Evolutionary conservation across 2,113 vertebrate genomes (phyloP).

Genomic region (Hiodon alosoides): DNA sequence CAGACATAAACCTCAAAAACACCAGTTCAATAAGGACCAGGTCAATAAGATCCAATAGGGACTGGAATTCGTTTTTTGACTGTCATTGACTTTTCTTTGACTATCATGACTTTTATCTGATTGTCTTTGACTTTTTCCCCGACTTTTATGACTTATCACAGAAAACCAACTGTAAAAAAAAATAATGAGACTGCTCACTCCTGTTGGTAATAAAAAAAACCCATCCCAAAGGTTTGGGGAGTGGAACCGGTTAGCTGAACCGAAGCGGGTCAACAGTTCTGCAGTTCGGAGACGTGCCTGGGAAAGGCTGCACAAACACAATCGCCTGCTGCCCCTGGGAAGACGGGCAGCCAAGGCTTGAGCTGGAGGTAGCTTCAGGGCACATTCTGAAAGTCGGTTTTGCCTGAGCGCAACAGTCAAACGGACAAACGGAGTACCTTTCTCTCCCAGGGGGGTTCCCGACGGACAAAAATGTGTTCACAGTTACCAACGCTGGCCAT

Average conservation of each 20-base stretch:
- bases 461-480: background rate
- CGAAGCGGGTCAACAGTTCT: constrained; percentile 42
- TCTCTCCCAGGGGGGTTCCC: background rate
- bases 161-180: too few species aligned
- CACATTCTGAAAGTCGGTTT: background rate
- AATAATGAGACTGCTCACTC: too few species aligned
- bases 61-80: too few species aligned
- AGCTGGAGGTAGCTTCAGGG: background rate
- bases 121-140: too few species aligned
- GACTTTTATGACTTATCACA: too few species aligned
- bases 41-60: too few species aligned
- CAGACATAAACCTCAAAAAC: too few species aligned
- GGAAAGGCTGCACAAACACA: constrained; percentile 29
- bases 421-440: background rate
- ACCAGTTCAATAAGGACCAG: too few species aligned
- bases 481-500: background rate
- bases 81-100: too few species aligned
- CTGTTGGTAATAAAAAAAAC: too few species aligned
- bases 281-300: constrained; percentile 29
- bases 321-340: background rate
- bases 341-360: background rate
- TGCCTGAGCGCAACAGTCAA: background rate
- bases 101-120: too few species aligned
- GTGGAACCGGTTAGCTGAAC: constrained; percentile 43
- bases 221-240: too few species aligned